phyloP scores from a whole-genome alignment of 2,888 invertebrate species.

The Hypsopygia costalis region DNA sequence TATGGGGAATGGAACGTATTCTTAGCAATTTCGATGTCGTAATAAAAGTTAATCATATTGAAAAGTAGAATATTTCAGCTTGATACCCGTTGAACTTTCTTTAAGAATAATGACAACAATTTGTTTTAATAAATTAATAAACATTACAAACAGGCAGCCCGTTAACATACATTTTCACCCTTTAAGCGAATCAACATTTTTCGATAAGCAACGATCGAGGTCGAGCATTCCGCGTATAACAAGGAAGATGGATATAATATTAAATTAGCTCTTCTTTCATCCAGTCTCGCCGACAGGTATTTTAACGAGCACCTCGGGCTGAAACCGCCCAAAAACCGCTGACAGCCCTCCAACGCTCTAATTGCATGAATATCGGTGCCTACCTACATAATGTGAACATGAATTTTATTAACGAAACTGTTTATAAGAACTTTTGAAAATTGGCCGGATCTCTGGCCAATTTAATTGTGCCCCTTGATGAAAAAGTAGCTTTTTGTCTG shows the following conservation, averaged over 20 bases:
- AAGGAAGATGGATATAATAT: slow-evolving; percentile 60
- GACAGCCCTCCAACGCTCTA: slow-evolving; percentile 41
- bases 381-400: slow-evolving; percentile 5
- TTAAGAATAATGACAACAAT: too few species aligned
- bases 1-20: too few species aligned
- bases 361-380: slow-evolving; percentile 48
- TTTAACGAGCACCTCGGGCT: slow-evolving; percentile 61
- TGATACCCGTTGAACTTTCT: too few species aligned
- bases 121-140: too few species aligned
- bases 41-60: too few species aligned
- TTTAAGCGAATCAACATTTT: slow-evolving; percentile 32
- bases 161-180: slow-evolving; percentile 34
- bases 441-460: background rate
- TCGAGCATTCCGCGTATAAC: slow-evolving; percentile 50
- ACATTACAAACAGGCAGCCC: slow-evolving; percentile 12
- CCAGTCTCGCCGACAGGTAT: slow-evolving; percentile 50
- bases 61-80: too few species aligned
- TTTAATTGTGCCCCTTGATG: background rate
- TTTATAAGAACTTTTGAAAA: slow-evolving; percentile 4
- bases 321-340: slow-evolving; percentile 42
- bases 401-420: slow-evolving; percentile 1
- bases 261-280: slow-evolving; percentile 59
- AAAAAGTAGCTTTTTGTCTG: too few species aligned
- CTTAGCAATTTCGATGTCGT: too few species aligned
- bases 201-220: slow-evolving; percentile 51